A percentile compares a stretch with the other conserved stretches of the same genome.
Conservation (phyloP, 2,888 invertebrate genomes). For the Aethes cnicana region DNA sequence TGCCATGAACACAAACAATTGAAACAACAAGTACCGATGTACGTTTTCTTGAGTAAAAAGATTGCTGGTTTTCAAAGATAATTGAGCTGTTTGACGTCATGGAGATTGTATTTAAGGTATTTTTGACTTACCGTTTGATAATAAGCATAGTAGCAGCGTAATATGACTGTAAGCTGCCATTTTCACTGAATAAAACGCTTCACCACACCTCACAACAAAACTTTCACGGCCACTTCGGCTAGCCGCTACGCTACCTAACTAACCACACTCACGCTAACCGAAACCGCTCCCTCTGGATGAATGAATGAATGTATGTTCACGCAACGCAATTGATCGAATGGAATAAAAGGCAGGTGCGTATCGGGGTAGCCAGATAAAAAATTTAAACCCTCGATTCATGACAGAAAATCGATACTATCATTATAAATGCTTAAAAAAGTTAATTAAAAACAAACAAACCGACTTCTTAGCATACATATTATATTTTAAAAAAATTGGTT, state of each 20-base stretch:
- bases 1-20: conserved; percentile 23
- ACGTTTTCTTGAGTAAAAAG: not conserved
- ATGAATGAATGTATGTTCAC: conserved; percentile 1
- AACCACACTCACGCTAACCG: too few relatives aligned
- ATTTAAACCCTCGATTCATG: not conserved
- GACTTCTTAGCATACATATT: too few relatives aligned
- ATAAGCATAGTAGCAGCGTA: conserved; percentile 46
- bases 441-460: not conserved
- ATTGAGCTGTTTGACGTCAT: not conserved
- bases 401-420: not conserved
- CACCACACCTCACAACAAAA: conserved; percentile 40
- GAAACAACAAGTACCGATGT: conserved; percentile 6
- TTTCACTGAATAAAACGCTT: conserved; percentile 38
- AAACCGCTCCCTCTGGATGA: conserved; percentile 15
- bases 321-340: conserved; percentile 12
- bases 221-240: not conserved
- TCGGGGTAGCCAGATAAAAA: conserved; percentile 1
- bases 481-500: too few relatives aligned
- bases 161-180: conserved; percentile 55
- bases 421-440: not conserved
- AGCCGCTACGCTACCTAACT: conserved; percentile 1
- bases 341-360: conserved; percentile 11
- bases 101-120: not conserved
- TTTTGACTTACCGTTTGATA: conserved; percentile 54
- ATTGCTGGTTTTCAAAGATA: conserved; percentile 4